Evolutionary conservation across 2,888 invertebrate genomes (phyloP), one percentile per base, ranked within the genome.

Genomic region (Sicus ferrugineus): DNA sequence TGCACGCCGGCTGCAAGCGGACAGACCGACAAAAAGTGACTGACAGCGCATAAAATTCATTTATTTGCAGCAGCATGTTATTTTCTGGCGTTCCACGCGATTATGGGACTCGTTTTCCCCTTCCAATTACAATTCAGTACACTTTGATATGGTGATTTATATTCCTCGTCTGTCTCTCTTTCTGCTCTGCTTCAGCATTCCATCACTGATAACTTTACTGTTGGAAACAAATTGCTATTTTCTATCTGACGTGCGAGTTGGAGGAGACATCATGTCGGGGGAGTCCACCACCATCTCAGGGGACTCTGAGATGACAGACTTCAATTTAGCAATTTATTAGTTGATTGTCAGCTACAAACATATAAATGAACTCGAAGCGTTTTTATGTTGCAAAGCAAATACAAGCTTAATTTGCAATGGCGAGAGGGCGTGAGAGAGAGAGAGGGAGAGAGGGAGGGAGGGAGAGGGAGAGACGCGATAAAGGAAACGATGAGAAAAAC

Each of bases 281-380:
- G 42, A 42, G 42, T 23, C 54, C 30, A 26, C 23, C 23, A 11
- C 14, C 56, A 26, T 64, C 79, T 77, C 79, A 73, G 75, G 79
- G 81, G 79, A 79, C 80, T 80, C 80, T 75, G 81, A 75, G 80
- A 78, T 79, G 81, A 79, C 81, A 81, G 81, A 80, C 79, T 79
- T 80, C 79, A 80, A 79, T 79, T 79, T 81, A 79, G 80, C 80
- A 79, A 79, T 79, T 79, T 79, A 81, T 79, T 81, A 68, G 68
- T 63, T 63, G 63, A 65, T 65, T 65, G 65, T 65, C 11, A 54
- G 54, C 30, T 30, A 26, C 67, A 50, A 67, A 61, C 54, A 28
- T 23, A 31, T 48, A 19, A 38, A 42, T 46, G 50, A 16, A 61
- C 61, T 42, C 42, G 14, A n/a, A 42, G 11, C n/a, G 16, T 4